Evolutionary conservation across 2,113 vertebrate genomes (phyloP), one percentile per base, ranked within the genome.

Genomic region (Caracal caracal): DNA sequence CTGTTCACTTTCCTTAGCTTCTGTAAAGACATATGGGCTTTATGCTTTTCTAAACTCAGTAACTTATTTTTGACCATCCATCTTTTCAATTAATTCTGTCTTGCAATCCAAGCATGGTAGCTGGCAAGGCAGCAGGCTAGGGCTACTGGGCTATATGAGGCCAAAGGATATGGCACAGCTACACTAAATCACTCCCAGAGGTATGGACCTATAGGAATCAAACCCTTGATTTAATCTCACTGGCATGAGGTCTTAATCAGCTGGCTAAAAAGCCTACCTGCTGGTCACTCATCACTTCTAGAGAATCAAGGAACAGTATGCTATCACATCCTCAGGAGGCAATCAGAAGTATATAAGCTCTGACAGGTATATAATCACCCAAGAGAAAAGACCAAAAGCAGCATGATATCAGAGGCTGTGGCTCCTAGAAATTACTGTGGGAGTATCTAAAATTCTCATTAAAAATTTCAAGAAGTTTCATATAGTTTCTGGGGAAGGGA

Each of bases 231-330:
- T 92, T 92, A 43, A 61, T 51, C 71, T 96, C 70, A 91, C 24
- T 89, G 90, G 66, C 88, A 88, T 68, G 91, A 96, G 17, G 37
- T 82, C 65, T 88, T 90, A 85, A 96, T 86, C 59, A 85, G 51
- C 24, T 56, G 53, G 76, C 85, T 96, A 49, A 71, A 90, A 96
- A 53, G 47, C 51, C 65, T 80, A 71, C 61, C 37, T 82, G 61
- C 82, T 80, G 35, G 88, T 81, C 94, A 94, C 37, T 85, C 81
- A 61, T 49, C 22, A 73, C 35, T 96, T 86, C 73, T 94, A 97
- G 47, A 95, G 16, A 90, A 95, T 88, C 43, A 78, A 65, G 65
- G 70, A 83, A 88, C 20, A 96, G 59, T 65, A 81, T 24, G 12
- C 19, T 70, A 87, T 82, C 73, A 76, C 22, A 95, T 6, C 22